Evolutionary conservation across 2,888 invertebrate genomes (phyloP).

Genomic region (Polymixis lichenea): DNA sequence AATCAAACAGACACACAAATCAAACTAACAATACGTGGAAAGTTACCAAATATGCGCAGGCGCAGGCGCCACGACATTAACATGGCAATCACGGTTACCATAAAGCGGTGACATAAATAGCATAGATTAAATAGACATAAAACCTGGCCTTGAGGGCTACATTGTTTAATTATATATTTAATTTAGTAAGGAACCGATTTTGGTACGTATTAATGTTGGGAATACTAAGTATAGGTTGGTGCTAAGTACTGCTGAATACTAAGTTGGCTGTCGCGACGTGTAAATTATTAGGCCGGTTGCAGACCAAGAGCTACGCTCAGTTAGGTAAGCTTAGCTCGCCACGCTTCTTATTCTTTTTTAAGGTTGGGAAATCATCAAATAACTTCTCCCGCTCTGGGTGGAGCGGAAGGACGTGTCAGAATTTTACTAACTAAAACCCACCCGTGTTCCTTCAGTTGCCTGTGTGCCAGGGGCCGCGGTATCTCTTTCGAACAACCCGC

Average conservation of each 20-base stretch:
- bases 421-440: no score
- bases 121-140: conserved; percentile 81
- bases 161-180: conserved; percentile 59
- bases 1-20: conserved; percentile 42
- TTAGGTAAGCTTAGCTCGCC: no score
- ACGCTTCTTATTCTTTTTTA: no score
- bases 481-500: no score
- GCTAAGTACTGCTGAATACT: conserved; percentile 21
- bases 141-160: conserved; percentile 76
- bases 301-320: neutral
- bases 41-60: conserved; percentile 49
- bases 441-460: no score
- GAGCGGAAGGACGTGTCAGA: no score
- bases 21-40: conserved; percentile 39
- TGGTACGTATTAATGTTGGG: conserved; percentile 42
- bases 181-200: conserved; percentile 60
- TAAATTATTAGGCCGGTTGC: neutral
- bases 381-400: no score
- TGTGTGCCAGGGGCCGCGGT: no score
- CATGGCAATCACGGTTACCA: conserved; percentile 57
- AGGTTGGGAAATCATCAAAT: no score
- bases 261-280: conserved; percentile 12
- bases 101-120: conserved; percentile 71
- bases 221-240: conserved; percentile 35
- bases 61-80: conserved; percentile 60